Conservation (phyloP, 2,113 vertebrate genomes). For the Nestor notabilis region DNA sequence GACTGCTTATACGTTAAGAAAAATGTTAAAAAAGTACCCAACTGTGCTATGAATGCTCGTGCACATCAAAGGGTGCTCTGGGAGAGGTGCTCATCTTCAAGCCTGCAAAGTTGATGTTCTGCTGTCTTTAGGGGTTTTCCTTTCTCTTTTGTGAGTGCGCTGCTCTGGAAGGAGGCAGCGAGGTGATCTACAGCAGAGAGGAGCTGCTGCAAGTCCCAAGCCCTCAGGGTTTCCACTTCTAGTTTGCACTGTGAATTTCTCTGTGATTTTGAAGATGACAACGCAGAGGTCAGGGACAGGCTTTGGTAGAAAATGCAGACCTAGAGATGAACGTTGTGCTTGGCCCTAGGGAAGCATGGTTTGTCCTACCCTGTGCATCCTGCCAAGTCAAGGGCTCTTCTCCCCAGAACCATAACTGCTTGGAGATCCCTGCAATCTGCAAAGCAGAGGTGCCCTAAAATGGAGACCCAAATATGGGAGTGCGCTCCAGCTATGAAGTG, state of each 20-base stretch:
- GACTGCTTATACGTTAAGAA: neutral
- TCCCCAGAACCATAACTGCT: rapidly evolving
- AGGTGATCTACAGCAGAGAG: neutral
- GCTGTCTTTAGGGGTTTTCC: neutral
- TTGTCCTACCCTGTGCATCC: neutral
- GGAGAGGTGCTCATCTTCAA: neutral
- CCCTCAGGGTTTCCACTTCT: neutral
- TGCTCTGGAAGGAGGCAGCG: neutral
- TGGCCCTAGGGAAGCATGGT: neutral
- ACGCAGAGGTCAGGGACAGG: neutral
- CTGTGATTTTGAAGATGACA: neutral
- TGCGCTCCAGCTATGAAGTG: neutral
- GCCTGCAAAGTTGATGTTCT: neutral
- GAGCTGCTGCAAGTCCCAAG: neutral
- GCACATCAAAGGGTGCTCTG: neutral
- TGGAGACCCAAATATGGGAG: neutral
- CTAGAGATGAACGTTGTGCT: neutral
- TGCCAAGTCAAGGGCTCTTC: neutral
- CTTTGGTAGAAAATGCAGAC: neutral
- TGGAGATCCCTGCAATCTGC: neutral
- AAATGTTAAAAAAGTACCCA: neutral
- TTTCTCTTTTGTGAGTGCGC: neutral
- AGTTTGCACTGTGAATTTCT: neutral
- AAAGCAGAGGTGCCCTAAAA: neutral
- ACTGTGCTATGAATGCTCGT: neutral